phyloP scores from a whole-genome alignment of 2,888 invertebrate species.

The Tipula vernalis region DNA sequence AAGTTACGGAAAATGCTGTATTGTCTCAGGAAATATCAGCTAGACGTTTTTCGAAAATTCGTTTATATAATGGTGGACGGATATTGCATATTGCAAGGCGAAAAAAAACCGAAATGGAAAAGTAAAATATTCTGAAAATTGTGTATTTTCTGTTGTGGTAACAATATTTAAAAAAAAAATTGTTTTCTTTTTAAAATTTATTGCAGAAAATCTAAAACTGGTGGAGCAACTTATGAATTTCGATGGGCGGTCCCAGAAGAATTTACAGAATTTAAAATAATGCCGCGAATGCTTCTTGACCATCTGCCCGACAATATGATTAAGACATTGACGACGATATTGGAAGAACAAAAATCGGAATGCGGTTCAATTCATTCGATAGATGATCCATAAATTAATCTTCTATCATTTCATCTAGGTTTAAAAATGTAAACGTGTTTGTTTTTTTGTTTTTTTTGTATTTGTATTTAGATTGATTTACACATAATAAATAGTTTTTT shows the following conservation, averaged over 20 bases:
- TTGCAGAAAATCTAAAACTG: conserved; percentile 47
- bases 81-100: conserved; percentile 64
- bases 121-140: conserved; percentile 34
- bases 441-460: not conserved
- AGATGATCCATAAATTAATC: not conserved
- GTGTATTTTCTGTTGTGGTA: not conserved
- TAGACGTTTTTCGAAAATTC: conserved; percentile 53
- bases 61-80: conserved; percentile 65
- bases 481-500: not conserved
- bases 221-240: conserved; percentile 57
- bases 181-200: conserved; percentile 15
- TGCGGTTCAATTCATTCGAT: not conserved
- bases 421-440: not conserved
- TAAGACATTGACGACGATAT: conserved; percentile 51
- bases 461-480: not conserved
- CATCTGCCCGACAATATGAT: conserved; percentile 73
- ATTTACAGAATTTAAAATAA: conserved; percentile 69
- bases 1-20: conserved; percentile 51
- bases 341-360: conserved; percentile 34
- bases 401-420: not conserved
- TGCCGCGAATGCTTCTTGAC: conserved; percentile 75
- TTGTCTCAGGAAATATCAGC: conserved; percentile 52
- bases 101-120: conserved; percentile 54
- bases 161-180: too few species aligned
- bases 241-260: conserved; percentile 70